Evolutionary conservation across 2,888 invertebrate genomes (phyloP).

Genomic region (Hybos culiciformis): DNA sequence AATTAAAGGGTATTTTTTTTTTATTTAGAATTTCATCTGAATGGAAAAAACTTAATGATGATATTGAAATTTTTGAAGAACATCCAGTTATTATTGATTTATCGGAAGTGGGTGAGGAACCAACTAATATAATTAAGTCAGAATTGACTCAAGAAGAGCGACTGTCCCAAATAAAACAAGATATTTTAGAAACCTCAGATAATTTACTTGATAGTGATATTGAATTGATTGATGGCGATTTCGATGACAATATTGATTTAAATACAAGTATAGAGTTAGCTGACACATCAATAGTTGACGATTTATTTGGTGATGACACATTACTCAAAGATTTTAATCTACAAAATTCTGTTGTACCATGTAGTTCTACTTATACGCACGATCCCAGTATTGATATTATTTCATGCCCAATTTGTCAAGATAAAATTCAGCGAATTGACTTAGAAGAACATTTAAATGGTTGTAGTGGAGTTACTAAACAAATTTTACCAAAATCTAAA

Average conservation of each 20-base stretch:
- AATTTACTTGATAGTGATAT: constrained; percentile 23
- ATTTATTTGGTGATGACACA: constrained; percentile 29
- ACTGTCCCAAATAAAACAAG: constrained; percentile 26
- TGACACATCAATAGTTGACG: constrained; percentile 28
- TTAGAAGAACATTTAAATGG: constrained; percentile 31
- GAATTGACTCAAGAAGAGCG: constrained; percentile 20
- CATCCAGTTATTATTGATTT: constrained; percentile 9
- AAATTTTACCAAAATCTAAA: constrained; percentile 18
- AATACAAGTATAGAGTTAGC: constrained; percentile 22
- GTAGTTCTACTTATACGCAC: constrained; percentile 18
- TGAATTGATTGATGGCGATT: constrained; percentile 28
- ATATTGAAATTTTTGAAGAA: background rate
- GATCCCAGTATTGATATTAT: constrained; percentile 28
- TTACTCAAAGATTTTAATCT: constrained; percentile 27
- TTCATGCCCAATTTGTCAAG: constrained; percentile 31
- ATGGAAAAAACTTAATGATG: background rate
- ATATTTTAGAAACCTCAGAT: constrained; percentile 27
- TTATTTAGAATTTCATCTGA: too few species aligned
- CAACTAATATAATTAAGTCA: background rate
- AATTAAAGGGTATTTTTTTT: too few species aligned
- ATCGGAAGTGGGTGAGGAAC: constrained; percentile 10
- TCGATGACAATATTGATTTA: constrained; percentile 15
- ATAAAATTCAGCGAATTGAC: constrained; percentile 25
- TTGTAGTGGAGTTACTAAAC: constrained; percentile 26
- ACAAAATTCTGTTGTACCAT: constrained; percentile 25